Percentiles rank a stretch among this genome's conserved stretches.
Evolutionary conservation across 2,888 invertebrate genomes (phyloP).

Genomic region (Euproctis similis): DNA sequence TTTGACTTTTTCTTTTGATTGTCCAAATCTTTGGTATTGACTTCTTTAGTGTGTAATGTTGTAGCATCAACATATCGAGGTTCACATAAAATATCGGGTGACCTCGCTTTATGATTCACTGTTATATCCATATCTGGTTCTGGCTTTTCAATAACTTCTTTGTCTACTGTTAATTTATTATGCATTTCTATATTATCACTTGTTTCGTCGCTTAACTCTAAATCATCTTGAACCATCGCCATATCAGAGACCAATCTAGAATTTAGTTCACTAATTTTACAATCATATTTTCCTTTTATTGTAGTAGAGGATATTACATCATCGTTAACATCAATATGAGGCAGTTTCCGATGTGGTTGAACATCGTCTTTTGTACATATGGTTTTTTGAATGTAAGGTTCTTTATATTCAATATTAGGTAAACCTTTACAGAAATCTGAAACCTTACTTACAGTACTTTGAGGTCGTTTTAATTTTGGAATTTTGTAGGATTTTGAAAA

Average conservation of each 20-base stretch:
- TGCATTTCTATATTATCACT: conserved; percentile 27
- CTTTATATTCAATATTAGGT: no score
- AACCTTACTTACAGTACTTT: no score
- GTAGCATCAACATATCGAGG: background rate
- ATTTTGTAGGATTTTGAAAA: no score
- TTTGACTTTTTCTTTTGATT: conserved; percentile 32
- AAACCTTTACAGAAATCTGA: no score
- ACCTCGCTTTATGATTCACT: background rate
- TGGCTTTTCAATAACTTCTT: background rate
- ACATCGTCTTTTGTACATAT: no score
- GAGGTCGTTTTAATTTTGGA: no score
- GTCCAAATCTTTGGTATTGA: conserved; percentile 11
- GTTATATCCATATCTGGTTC: background rate
- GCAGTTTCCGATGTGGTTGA: no score
- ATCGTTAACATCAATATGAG: conserved; percentile 1
- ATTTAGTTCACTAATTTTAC: conserved; percentile 2
- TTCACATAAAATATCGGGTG: background rate
- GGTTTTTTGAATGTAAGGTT: no score
- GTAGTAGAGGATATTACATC: background rate
- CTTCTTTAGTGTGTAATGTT: conserved; percentile 3
- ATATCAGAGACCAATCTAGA: conserved; percentile 11
- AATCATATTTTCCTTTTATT: conserved; percentile 1
- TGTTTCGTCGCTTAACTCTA: conserved; percentile 59
- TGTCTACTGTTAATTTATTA: no score
- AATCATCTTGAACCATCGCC: conserved; percentile 49